phyloP scores from a whole-genome alignment of 2,888 invertebrate genomes.

The Caenorhabditis sp. region DNA sequence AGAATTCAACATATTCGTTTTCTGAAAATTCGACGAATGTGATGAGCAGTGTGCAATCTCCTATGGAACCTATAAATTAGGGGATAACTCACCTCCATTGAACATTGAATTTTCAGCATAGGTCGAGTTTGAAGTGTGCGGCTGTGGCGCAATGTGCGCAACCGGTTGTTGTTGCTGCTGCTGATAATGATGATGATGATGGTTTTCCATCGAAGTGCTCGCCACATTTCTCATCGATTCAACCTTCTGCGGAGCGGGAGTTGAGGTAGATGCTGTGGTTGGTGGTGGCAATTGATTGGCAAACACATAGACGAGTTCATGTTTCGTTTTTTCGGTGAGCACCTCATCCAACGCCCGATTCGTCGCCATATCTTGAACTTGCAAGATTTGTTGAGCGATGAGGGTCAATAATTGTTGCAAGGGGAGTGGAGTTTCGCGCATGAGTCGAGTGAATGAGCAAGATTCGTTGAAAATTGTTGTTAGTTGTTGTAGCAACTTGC shows the following conservation, averaged over 20 bases:
- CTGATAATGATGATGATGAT: too few species aligned
- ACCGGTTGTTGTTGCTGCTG: too few species aligned
- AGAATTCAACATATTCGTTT: too few species aligned
- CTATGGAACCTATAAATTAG: too few species aligned
- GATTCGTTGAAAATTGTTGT: constrained; percentile 20
- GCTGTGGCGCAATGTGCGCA: not conserved
- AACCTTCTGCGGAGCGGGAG: not conserved
- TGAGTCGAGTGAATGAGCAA: constrained; percentile 18
- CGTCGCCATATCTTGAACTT: constrained; percentile 16
- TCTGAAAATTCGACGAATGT: too few species aligned
- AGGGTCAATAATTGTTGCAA: constrained; percentile 25
- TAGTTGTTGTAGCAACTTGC: constrained; percentile 17
- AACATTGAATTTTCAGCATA: not conserved
- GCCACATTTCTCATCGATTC: not conserved
- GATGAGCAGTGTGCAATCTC: too few species aligned
- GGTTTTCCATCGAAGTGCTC: too few species aligned
- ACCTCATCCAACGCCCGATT: constrained; percentile 23
- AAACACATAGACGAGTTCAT: not conserved
- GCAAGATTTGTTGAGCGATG: constrained; percentile 19
- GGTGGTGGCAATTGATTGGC: not conserved
- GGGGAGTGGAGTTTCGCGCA: constrained; percentile 16
- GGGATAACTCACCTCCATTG: not conserved
- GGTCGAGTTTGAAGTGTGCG: not conserved
- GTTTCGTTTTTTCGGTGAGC: constrained; percentile 12
- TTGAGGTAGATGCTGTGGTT: too few species aligned